Percentiles rank a stretch among this genome's conserved stretches.
Conservation (phyloP, 2,888 invertebrate species). For the Hoplodrina ambigua region DNA sequence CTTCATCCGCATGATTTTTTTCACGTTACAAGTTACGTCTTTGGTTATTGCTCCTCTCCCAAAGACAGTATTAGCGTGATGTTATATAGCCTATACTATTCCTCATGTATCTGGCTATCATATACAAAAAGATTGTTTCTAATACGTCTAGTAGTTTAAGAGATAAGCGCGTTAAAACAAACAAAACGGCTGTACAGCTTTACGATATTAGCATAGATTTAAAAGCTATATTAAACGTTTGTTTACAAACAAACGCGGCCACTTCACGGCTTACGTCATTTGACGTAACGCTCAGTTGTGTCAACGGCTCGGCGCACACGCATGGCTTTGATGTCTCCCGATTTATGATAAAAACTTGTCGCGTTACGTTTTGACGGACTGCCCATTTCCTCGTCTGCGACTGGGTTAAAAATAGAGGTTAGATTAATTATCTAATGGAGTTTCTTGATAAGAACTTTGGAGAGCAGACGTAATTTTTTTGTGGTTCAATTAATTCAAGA, state of each 20-base stretch:
- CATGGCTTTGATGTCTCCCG: slow-evolving; percentile 73
- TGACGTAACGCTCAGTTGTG: slow-evolving; percentile 32
- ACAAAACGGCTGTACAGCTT: too few relatives aligned
- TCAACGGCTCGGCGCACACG: slow-evolving; percentile 45
- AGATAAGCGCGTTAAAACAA: too few relatives aligned
- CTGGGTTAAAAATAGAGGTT: slow-evolving; percentile 54
- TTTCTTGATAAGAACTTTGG: slow-evolving; percentile 19
- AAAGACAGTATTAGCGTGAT: too few relatives aligned
- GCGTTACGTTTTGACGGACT: slow-evolving; percentile 67
- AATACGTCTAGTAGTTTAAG: too few relatives aligned
- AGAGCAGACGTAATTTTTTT: not conserved
- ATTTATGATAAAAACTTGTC: slow-evolving; percentile 70
- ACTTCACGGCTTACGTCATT: slow-evolving; percentile 49
- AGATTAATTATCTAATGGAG: slow-evolving; percentile 31
- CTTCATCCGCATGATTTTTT: too few relatives aligned
- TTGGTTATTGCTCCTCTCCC: too few relatives aligned
- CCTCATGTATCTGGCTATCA: too few relatives aligned
- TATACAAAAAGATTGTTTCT: too few relatives aligned
- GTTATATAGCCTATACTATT: too few relatives aligned
- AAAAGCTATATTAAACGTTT: slow-evolving; percentile 35
- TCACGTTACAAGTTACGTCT: too few relatives aligned
- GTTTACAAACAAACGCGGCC: slow-evolving; percentile 59
- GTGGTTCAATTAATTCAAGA: slow-evolving; percentile 12
- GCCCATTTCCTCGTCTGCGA: slow-evolving; percentile 56
- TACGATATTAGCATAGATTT: not conserved